Conservation (phyloP, 1,140 invertebrate genomes). For the Ceratitis capitata region DNA sequence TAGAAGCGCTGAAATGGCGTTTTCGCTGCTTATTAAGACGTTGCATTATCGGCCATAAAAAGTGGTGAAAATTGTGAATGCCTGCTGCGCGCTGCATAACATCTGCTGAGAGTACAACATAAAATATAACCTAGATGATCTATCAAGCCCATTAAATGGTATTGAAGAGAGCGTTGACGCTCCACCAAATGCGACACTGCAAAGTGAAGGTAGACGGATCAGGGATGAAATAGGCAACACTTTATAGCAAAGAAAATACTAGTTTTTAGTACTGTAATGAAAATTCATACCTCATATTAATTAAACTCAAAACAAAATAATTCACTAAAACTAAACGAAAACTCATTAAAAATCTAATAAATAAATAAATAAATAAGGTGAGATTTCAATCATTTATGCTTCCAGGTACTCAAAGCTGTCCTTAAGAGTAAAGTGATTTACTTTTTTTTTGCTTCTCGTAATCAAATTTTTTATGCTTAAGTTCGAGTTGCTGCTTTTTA, state of each 20-base stretch:
- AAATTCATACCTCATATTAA: too few species aligned
- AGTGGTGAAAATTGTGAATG: too few species aligned
- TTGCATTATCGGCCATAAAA: background rate
- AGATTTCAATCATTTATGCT: background rate
- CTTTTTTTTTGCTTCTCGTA: too few species aligned
- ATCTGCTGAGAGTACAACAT: slow-evolving; percentile 7
- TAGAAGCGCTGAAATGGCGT: too few species aligned
- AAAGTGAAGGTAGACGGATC: slow-evolving; percentile 29
- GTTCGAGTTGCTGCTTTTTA: too few species aligned
- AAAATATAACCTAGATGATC: background rate
- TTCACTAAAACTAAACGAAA: too few species aligned
- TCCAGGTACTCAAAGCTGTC: background rate
- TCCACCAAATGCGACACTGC: background rate
- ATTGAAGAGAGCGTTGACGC: slow-evolving; percentile 4
- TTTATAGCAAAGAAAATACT: too few species aligned
- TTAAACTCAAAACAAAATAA: too few species aligned
- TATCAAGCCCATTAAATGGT: background rate
- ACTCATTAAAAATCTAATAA: background rate
- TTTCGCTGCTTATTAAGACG: too few species aligned
- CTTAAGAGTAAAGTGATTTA: background rate
- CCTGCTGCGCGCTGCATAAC: too few species aligned
- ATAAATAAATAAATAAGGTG: background rate
- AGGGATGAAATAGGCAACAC: slow-evolving; percentile 39
- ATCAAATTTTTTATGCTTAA: slow-evolving; percentile 14
- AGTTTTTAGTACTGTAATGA: too few species aligned